Evolutionary conservation across 2,797 vertebrate species (phyloP).

Genomic region (Chelon auratus): DNA sequence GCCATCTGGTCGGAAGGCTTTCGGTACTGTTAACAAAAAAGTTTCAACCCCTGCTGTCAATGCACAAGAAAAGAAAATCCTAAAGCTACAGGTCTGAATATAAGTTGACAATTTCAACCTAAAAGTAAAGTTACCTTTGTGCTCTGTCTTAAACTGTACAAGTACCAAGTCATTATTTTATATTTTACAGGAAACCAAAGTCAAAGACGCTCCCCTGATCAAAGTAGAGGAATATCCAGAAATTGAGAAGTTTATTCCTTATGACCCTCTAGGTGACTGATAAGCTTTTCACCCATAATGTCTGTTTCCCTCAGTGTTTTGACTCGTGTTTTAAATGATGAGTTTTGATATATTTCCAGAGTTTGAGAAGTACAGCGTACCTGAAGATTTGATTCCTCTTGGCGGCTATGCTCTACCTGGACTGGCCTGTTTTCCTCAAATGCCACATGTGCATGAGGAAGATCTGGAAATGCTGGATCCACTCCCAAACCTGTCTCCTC

Average conservation of each 20-base stretch:
- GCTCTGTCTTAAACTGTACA: fast-evolving
- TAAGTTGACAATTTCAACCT: fast-evolving
- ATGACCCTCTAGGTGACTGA: conserved; percentile 77
- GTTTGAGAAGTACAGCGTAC: conserved; percentile 68
- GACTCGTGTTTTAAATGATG: not conserved
- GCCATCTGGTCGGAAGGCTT: conserved; percentile 71
- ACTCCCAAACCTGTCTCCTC: conserved; percentile 50
- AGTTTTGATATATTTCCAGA: conserved; percentile 43
- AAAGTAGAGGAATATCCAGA: conserved; percentile 76
- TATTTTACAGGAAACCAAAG: conserved; percentile 62
- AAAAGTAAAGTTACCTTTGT: not conserved
- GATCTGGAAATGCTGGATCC: conserved; percentile 42
- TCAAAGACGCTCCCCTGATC: conserved; percentile 28
- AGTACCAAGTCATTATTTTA: not conserved
- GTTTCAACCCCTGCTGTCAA: conserved; percentile 50
- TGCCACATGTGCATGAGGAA: conserved; percentile 30
- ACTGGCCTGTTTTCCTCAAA: conserved; percentile 51
- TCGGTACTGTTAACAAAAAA: conserved; percentile 69
- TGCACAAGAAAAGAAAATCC: conserved; percentile 57
- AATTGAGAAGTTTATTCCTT: conserved; percentile 74
- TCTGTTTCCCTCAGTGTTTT: not conserved
- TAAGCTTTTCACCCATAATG: no score
- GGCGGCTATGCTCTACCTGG: conserved; percentile 67
- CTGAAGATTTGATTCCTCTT: conserved; percentile 74
- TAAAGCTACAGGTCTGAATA: conserved; percentile 67